Evolutionary conservation across 2,113 vertebrate species (phyloP), one percentile per base, ranked within the genome.

Genomic region (Meleagris gallopavo): DNA sequence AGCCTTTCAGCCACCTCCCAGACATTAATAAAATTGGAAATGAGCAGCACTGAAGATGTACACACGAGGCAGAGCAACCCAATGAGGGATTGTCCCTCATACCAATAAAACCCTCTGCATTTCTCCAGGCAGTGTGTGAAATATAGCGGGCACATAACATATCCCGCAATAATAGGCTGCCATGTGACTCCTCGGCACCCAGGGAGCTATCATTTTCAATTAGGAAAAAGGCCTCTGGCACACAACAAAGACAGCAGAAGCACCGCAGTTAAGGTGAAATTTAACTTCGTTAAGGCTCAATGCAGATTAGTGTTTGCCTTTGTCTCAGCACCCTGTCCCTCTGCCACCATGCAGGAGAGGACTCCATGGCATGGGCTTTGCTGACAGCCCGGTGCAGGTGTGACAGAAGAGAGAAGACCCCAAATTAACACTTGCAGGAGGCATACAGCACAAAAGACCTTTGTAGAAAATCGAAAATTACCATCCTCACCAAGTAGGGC

Each of bases 181-280:
- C 90, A 75, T 82, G 70, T 64, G 86, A 86, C 78, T 93, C 86
- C 61, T 60, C 54, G 5, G 79, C 55, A 93, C 90, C 90, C 55
- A 0, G 94, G 96, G 94, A 96, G 70, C 77, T 79, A 93, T 95
- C 93, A 89, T 85, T 95, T 95, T 97, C 96, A 96, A 95, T 96
- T 95, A 97, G 86, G 89, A 94, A 88, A 79, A 66, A 75, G 90
- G 90, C 83, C 80, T 82, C 81, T 82, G 83, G 94, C 92, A 74
- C 54, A 61, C 2, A 14, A 78, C 38, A 64, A 88, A 70, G 10
- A 83, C 1, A 7, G 92, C 64, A 77, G 50, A 57, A 94, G 88
- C 85, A 67, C 81, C 9, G 66, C 76, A 70, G 83, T 92, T 93
- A 95, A 91, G 55, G 80, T 50, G 89, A 87, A 96, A 88, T 95